Evolutionary conservation across 1,140 invertebrate species (phyloP), one percentile per base, ranked within the genome.

Genomic region (Drosophila sp.): DNA sequence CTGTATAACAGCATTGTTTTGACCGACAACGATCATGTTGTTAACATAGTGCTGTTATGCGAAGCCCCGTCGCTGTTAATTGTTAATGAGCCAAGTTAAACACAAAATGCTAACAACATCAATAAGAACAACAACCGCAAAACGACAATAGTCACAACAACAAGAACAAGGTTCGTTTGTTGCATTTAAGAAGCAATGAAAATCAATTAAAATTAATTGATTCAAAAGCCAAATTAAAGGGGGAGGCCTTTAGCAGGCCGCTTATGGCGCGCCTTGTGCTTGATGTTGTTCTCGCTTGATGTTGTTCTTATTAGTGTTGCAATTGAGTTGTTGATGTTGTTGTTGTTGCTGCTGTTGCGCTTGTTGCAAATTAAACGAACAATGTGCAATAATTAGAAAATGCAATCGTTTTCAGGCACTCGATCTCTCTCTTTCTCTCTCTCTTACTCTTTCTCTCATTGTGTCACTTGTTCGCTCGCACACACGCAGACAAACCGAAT

Each of bases 201-300:
- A 89, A 89, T 89, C 83, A 89, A 89, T 89, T 89, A 89, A 89
- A 89, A 70, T 83, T 89, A 89, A 89, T 89, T 89, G 84, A 83
- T 89, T 78, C 79, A 89, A 87, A 87, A 89, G 79, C 79, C 83
- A 76, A 87, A 87, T 79, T 73, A 69, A 71, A 67, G 67, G 62
- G 48, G 72, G 61, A 66, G 70, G 58, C 48, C 69, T 62, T 61
- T 34, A 43, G 25, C 27, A 32, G 27, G 27, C 48, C 29, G 40
- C 34, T 57, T 72, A 48, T 40, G 40, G 51, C 36, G 29, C 9
- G 61, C 58, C 40, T 56, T 58, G 43, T 57, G 57, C 9, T 41
- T 43, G 54, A 18, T 48, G 38, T 51, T 62, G n/a, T 51, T 75
- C 29, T 9, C 43, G 29, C 36, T 29, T 53, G 48, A 7, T 64